These are phyloP conservation scores for Apodemia zela DNA, from an alignment of 2,888 invertebrate genomes.

Conservation along the genomic window DNA sequence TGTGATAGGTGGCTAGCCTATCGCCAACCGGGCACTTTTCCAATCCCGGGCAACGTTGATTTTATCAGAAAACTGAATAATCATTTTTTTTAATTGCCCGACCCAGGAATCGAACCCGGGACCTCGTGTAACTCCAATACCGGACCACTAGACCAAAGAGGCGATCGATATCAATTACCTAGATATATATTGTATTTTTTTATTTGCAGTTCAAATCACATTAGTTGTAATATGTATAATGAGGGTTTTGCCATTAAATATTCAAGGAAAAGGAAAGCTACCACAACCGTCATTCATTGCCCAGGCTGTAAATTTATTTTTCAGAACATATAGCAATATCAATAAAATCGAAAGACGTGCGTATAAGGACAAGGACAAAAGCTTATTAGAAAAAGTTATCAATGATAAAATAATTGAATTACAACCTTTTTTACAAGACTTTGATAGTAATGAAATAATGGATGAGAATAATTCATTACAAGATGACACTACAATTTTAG, in stretches of 20 bases:
- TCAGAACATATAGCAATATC: slow-evolving; percentile 40
- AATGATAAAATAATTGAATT: slow-evolving; percentile 42
- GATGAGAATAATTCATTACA: slow-evolving; percentile 26
- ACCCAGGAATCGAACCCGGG: no score
- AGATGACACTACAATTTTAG: slow-evolving; percentile 52
- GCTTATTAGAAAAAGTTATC: slow-evolving; percentile 39
- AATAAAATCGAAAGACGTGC: slow-evolving; percentile 15
- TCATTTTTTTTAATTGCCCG: no score
- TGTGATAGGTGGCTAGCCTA: no score
- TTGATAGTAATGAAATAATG: slow-evolving; percentile 31
- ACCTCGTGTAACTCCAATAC: no score
- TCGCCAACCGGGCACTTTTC: no score
- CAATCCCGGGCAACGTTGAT: no score
- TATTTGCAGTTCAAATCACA: slow-evolving; percentile 2
- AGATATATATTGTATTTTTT: background rate
- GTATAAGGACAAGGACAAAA: slow-evolving; percentile 27
- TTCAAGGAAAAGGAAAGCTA: slow-evolving; percentile 26
- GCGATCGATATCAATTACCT: no score
- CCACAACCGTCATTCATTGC: slow-evolving; percentile 35
- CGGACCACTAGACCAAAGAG: no score
- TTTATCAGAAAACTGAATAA: no score
- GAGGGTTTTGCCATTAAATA: slow-evolving; percentile 2
- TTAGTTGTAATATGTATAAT: background rate
- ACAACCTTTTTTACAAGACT: slow-evolving; percentile 45
- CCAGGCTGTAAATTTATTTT: slow-evolving; percentile 38